Conservation (phyloP, 2,113 vertebrate genomes). For the Oceanodroma tethys region DNA sequence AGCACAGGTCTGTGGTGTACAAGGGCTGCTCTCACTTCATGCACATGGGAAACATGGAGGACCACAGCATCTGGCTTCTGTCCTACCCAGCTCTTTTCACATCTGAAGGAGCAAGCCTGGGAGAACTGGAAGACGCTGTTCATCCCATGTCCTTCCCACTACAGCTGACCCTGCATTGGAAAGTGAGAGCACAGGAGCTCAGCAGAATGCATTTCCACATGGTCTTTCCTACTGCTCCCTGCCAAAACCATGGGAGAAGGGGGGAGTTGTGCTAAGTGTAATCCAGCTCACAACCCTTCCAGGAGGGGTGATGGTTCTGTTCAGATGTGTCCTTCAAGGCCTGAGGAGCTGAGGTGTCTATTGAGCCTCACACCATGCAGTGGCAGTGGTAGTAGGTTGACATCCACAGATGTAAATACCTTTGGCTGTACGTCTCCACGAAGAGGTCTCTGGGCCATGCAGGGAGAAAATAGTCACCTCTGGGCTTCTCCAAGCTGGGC, state of each 20-base stretch:
- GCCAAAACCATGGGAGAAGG: background rate
- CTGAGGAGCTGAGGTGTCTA: background rate
- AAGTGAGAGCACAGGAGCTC: background rate
- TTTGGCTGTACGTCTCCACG: background rate
- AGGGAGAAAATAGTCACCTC: background rate
- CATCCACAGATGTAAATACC: background rate
- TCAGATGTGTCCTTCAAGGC: background rate
- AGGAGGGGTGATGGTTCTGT: background rate
- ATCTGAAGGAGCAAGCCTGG: background rate
- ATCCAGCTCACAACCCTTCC: background rate
- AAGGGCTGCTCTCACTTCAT: background rate
- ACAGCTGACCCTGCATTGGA: background rate
- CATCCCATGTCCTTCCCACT: background rate
- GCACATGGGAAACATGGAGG: accelerated
- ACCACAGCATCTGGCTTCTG: background rate
- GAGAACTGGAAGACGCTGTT: background rate
- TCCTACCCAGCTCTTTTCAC: background rate
- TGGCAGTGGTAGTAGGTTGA: background rate
- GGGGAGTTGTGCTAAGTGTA: background rate
- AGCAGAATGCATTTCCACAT: background rate
- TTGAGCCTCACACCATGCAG: background rate
- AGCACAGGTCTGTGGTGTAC: background rate
- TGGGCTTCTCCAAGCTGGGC: background rate
- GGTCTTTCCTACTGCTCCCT: background rate
- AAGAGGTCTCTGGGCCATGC: background rate